Percentiles rank a stretch among this genome's conserved stretches.
phyloP scores from a whole-genome alignment of 2,888 invertebrate species.

The Pheosia tremula region DNA sequence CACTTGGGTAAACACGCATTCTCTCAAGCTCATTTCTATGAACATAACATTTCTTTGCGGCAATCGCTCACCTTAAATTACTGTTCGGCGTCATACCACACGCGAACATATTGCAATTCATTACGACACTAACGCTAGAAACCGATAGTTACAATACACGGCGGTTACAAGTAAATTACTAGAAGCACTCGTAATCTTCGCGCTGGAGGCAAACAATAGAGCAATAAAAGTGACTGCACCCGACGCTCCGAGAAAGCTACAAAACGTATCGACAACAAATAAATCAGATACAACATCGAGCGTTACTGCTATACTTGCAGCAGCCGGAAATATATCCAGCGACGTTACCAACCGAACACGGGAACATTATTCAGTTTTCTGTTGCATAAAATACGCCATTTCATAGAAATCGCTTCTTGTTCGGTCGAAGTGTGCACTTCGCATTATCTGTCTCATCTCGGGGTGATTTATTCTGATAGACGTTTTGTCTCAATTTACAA shows the following conservation, averaged over 20 bases:
- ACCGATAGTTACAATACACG: constrained; percentile 57
- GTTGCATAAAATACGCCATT: constrained; percentile 55
- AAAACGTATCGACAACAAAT: constrained; percentile 71
- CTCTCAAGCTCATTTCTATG: constrained; percentile 25
- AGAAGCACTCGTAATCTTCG: constrained; percentile 60
- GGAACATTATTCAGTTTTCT: constrained; percentile 55
- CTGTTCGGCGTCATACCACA: constrained; percentile 47
- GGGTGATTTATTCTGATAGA: constrained; percentile 56
- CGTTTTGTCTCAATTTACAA: constrained; percentile 27
- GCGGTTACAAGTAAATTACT: constrained; percentile 73
- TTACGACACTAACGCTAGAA: constrained; percentile 59
- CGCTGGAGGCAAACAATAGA: constrained; percentile 76
- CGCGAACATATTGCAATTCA: constrained; percentile 58
- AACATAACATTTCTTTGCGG: constrained; percentile 36
- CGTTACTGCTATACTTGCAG: constrained; percentile 49
- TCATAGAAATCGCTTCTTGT: constrained; percentile 38
- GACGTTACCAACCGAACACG: constrained; percentile 53
- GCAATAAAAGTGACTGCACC: constrained; percentile 72
- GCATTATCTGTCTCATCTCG: constrained; percentile 52
- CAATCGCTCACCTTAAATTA: constrained; percentile 52
- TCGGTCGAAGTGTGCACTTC: constrained; percentile 31
- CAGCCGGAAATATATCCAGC: constrained; percentile 52
- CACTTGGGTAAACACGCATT: constrained; percentile 18
- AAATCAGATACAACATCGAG: constrained; percentile 71
- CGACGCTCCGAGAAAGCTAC: constrained; percentile 67